Conservation (phyloP, 2,888 invertebrate genomes). For the Philonicus albiceps region DNA sequence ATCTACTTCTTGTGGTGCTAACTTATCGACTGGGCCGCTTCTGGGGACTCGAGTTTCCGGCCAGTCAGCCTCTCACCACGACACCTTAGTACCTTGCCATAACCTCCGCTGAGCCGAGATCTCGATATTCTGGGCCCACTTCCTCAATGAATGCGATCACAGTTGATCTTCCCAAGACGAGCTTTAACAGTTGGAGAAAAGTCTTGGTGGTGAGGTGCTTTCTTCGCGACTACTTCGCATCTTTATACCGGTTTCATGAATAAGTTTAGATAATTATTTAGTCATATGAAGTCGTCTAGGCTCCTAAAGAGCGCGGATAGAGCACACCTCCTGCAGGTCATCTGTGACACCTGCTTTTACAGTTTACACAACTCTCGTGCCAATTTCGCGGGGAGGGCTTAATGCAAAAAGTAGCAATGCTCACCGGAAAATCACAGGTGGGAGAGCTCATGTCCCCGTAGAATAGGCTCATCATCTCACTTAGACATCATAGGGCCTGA, state of each 20-base stretch:
- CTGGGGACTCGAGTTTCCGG: constrained; percentile 7
- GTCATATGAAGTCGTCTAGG: constrained; percentile 1
- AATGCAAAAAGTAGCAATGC: not conserved
- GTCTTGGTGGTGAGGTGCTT: constrained; percentile 25
- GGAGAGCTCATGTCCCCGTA: not conserved
- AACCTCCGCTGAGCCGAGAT: not conserved
- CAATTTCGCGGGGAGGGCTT: not conserved
- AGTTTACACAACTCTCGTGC: not conserved
- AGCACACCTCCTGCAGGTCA: not conserved
- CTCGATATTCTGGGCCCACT: constrained; percentile 14
- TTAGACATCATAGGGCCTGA: not conserved
- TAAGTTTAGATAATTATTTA: constrained; percentile 4
- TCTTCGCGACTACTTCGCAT: constrained; percentile 21
- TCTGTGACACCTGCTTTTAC: constrained; percentile 19
- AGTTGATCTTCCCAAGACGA: not conserved
- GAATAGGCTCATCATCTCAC: not conserved
- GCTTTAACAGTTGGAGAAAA: constrained; percentile 31
- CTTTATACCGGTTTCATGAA: constrained; percentile 28
- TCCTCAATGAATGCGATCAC: constrained; percentile 31
- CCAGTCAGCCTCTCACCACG: not conserved
- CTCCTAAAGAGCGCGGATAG: not conserved
- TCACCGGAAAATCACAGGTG: not conserved
- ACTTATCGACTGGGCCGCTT: constrained; percentile 15
- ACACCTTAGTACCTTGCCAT: not conserved
- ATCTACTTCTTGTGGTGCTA: constrained; percentile 20